Conservation (phyloP, 2,113 vertebrate genomes). For the Arizona elegans region DNA sequence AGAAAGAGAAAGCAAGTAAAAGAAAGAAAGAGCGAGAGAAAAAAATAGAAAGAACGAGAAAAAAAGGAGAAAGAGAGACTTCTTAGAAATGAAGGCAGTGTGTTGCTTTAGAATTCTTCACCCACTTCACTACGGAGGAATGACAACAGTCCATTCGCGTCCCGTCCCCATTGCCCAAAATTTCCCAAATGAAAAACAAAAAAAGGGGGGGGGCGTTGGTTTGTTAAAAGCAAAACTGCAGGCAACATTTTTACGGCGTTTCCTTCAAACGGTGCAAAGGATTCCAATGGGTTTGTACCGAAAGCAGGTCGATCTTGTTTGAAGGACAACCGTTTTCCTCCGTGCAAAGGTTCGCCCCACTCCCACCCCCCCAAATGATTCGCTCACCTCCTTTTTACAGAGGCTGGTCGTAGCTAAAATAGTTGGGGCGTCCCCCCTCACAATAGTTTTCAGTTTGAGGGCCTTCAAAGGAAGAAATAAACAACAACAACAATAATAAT, state of each 20-base stretch:
- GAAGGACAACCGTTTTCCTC: neutral
- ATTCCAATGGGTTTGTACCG: neutral
- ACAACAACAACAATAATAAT: neutral
- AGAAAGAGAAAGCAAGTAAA: too few relatives aligned
- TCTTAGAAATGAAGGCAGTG: slow-evolving; percentile 31
- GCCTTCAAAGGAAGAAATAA: slow-evolving; percentile 73
- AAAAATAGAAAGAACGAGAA: too few relatives aligned
- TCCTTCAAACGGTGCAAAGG: neutral
- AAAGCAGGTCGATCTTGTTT: neutral
- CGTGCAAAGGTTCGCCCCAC: neutral
- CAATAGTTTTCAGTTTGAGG: slow-evolving; percentile 93
- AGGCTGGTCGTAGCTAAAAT: slow-evolving; percentile 85
- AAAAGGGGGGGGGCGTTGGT: neutral
- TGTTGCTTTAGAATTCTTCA: neutral
- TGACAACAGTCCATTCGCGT: neutral
- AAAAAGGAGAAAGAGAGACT: too few relatives aligned
- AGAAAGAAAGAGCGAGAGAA: too few relatives aligned
- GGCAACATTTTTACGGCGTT: neutral
- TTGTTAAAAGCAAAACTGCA: neutral
- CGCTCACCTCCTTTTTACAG: slow-evolving; percentile 92
- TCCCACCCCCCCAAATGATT: neutral
- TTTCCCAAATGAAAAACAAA: neutral
- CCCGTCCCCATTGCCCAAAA: neutral
- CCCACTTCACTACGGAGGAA: slow-evolving; percentile 2
- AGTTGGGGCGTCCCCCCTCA: slow-evolving; percentile 88